Evolutionary conservation across 2,888 invertebrate genomes (phyloP), one percentile per base, ranked within the genome.

Genomic region (Trissonchulus latispiculum): DNA sequence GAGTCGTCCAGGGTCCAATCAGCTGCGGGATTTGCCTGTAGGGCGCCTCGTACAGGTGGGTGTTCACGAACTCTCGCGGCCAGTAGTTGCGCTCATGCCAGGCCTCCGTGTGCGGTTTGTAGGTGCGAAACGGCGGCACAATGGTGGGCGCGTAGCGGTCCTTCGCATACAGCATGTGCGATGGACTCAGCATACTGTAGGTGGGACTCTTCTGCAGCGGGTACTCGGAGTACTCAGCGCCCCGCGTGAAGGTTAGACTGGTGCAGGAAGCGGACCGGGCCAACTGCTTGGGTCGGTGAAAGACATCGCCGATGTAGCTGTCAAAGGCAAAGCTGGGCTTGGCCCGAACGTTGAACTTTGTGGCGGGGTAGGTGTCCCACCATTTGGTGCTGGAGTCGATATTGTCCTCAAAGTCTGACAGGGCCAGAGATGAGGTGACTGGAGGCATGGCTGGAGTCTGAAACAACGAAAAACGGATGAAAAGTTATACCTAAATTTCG

Each of bases 261-360:
- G 80, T 80, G 78, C 77, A 79, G 18, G 80, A 80, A 18, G 81
- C 81, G n/a, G 78, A 77, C 36, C 80, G 77, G 28, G 77, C 80
- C 37, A 81, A 73, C 33, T 79, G 75, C 71, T 80, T 80, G 61
- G 81, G 79, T 74, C 80, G 80, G 66, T 74, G 33, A 79, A 80
- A 81, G 31, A 80, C 78, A 71, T 77, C 78, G 67, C 74, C 74
- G 66, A 81, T 77, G 69, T 78, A 77, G 69, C 78, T 78, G 61
- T 78, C 76, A 77, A 78, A 82, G 73, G 78, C 77, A 3, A 28
- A 8, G 8, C n/a, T 62, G 64, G 64, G 64, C 31, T 29, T 62
- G 64, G 64, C 64, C 64, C 64, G 3, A 3, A 31, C 31, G 31
- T 29, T 62, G 64, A 28, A 62, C 8, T 29, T 29, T 74, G 74